Conservation (phyloP, 2,113 vertebrate genomes). For the Hiodon tergisus region DNA sequence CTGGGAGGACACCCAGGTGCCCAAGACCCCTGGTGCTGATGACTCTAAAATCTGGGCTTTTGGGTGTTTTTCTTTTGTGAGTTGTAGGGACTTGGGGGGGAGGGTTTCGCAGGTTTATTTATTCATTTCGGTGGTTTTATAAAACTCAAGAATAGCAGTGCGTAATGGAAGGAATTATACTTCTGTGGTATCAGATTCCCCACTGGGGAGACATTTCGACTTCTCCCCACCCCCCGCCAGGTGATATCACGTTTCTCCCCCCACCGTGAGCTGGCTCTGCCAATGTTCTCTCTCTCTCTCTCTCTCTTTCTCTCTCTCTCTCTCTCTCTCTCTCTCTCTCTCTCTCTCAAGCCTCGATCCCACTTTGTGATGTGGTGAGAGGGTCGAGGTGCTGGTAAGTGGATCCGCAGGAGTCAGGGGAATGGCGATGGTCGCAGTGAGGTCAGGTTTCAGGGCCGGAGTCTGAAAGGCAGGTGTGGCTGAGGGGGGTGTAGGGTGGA, state of each 20-base stretch:
- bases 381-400: slow-evolving; percentile 4
- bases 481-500: not conserved
- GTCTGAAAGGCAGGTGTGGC: not conserved
- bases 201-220: slow-evolving; percentile 7
- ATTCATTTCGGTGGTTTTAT: slow-evolving; percentile 16
- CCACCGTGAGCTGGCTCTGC: not conserved
- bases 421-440: not conserved
- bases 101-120: slow-evolving; percentile 10
- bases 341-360: no score
- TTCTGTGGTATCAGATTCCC: slow-evolving; percentile 15
- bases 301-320: no score
- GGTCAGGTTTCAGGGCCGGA: not conserved
- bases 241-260: not conserved
- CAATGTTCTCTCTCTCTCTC: no score
- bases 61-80: not conserved
- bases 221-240: not conserved
- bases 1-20: no score
- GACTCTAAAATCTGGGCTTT: not conserved
- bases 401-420: not conserved
- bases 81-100: not conserved
- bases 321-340: no score
- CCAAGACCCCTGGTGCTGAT: not conserved
- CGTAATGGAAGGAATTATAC: slow-evolving; percentile 28
- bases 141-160: slow-evolving; percentile 16
- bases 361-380: no score